These are phyloP conservation scores for Colletes gigas DNA, from an alignment of 1,140 invertebrate species.

Conservation along the genomic window DNA sequence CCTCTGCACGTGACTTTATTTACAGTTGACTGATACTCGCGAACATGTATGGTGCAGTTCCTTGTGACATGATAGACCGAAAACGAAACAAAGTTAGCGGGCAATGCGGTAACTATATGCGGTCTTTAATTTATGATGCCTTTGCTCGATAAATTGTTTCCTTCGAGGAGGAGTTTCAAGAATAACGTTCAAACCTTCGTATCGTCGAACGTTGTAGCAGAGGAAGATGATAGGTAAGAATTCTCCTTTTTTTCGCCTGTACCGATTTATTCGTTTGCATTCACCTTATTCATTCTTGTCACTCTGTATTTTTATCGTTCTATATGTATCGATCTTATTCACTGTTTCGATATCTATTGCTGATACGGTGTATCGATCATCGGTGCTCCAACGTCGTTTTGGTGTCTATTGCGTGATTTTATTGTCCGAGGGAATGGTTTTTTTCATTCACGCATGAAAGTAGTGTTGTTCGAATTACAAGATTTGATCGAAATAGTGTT, in stretches of 20 bases:
- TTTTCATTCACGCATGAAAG: not conserved
- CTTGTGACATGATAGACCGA: conserved; percentile 74
- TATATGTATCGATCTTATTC: conserved; percentile 27
- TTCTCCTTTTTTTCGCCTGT: not conserved
- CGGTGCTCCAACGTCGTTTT: not conserved
- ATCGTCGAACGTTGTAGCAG: conserved; percentile 44
- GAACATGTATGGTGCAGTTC: conserved; percentile 74
- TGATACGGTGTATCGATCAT: conserved; percentile 32
- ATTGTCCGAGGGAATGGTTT: not conserved
- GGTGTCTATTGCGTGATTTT: not conserved
- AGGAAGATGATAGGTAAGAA: conserved; percentile 69
- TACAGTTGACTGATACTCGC: conserved; percentile 76
- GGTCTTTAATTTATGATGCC: conserved; percentile 77
- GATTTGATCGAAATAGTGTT: not conserved
- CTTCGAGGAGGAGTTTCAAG: conserved; percentile 68
- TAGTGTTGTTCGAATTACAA: not conserved
- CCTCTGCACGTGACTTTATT: conserved; percentile 83
- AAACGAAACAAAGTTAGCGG: conserved; percentile 63
- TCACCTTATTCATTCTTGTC: not conserved
- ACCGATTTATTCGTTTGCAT: conserved; percentile 8
- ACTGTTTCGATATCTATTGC: conserved; percentile 11
- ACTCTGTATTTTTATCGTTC: conserved; percentile 8
- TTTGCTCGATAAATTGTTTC: conserved; percentile 80
- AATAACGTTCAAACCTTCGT: conserved; percentile 59
- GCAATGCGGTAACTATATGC: conserved; percentile 68